phyloP scores from a whole-genome alignment of 2,888 invertebrate species.

The Drosophila conformis region DNA sequence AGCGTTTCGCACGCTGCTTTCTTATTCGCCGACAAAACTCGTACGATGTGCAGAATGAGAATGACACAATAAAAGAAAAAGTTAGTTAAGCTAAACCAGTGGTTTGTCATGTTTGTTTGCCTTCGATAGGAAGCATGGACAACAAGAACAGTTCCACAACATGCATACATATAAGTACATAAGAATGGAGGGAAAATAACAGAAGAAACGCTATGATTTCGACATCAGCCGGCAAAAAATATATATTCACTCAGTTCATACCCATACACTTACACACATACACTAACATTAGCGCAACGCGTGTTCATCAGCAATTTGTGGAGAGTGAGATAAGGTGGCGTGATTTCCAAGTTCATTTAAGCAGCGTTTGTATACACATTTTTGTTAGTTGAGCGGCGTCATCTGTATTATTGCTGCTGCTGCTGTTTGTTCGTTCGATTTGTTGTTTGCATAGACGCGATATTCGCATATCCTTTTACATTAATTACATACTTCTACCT shows the following conservation, averaged over 20 bases:
- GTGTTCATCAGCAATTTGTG: slow-evolving; percentile 60
- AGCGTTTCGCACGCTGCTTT: slow-evolving; percentile 57
- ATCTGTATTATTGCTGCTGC: slow-evolving; percentile 10
- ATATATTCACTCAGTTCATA: slow-evolving; percentile 8
- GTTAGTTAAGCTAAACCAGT: slow-evolving; percentile 38
- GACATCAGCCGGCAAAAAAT: slow-evolving; percentile 47
- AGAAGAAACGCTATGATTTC: slow-evolving; percentile 27
- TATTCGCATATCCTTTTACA: slow-evolving; percentile 58
- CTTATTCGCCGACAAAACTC: slow-evolving; percentile 77
- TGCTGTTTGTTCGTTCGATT: slow-evolving; percentile 15
- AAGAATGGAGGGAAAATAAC: slow-evolving; percentile 16
- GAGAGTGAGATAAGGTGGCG: slow-evolving; percentile 82
- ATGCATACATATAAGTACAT: neutral
- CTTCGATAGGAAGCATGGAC: slow-evolving; percentile 17
- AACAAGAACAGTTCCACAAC: slow-evolving; percentile 16
- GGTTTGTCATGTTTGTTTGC: slow-evolving; percentile 37
- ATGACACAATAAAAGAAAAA: slow-evolving; percentile 63
- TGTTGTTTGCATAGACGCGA: slow-evolving; percentile 20
- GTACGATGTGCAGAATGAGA: slow-evolving; percentile 69
- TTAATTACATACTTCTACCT: slow-evolving; percentile 26
- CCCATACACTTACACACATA: slow-evolving; percentile 16
- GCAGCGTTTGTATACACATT: slow-evolving; percentile 56
- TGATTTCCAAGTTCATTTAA: slow-evolving; percentile 84
- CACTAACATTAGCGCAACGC: slow-evolving; percentile 53
- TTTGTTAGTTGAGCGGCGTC: slow-evolving; percentile 35